phyloP scores from a whole-genome alignment of 1,140 invertebrate species.

The Saccostrea glomerata region DNA sequence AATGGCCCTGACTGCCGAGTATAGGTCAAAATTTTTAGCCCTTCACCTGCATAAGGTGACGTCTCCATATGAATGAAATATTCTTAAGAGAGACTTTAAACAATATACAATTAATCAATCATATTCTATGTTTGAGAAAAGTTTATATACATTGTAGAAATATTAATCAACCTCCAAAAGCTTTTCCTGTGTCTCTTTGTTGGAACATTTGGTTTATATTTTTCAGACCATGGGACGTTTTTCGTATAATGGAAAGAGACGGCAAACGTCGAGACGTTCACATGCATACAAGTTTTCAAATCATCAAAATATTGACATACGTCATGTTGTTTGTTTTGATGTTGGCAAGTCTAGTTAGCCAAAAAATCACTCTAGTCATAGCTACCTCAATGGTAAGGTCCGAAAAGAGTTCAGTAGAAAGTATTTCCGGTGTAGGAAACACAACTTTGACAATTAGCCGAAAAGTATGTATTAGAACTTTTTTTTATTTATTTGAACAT shows the following conservation, averaged over 20 bases:
- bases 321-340: not conserved
- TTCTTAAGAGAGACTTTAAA: too few species aligned
- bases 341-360: not conserved
- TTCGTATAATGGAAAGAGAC: not conserved
- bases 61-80: too few species aligned
- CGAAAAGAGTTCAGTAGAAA: not conserved
- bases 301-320: not conserved
- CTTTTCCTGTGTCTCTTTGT: too few species aligned
- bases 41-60: too few species aligned
- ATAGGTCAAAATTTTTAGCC: too few species aligned
- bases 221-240: not conserved
- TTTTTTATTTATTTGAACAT: too few species aligned
- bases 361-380: not conserved
- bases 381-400: not conserved
- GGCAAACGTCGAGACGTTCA: not conserved
- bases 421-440: not conserved
- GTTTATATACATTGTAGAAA: too few species aligned
- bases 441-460: not conserved
- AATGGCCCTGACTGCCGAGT: too few species aligned
- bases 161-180: too few species aligned
- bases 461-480: not conserved
- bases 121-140: too few species aligned
- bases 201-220: too few species aligned
- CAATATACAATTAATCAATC: too few species aligned
- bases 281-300: not conserved